Evolutionary conservation across 2,797 vertebrate species (phyloP), one percentile per base, ranked within the genome.

Genomic region (Brotula barbata): DNA sequence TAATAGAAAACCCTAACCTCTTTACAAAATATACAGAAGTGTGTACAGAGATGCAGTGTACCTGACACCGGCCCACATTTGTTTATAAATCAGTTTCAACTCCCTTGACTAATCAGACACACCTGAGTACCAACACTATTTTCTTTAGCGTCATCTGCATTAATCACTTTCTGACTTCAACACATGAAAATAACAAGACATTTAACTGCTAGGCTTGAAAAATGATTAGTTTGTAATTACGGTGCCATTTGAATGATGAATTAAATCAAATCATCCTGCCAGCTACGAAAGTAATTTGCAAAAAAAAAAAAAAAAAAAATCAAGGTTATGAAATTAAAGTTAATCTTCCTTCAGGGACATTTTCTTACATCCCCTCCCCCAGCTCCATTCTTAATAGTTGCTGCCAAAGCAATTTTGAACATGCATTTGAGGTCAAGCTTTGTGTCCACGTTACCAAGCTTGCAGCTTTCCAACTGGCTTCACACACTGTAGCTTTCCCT

Each of bases 211-310:
- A 7, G 53, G 42, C 41, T 56, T 51, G 23, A 60, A 51, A 55
- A 73, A 66, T 66, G 75, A 78, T 66, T 67, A 55, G 61, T 16
- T 14, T 43, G 60, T 68, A 71, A 74, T 76, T 53, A 72, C 22
- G 2, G 41, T 72, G 78, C 68, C 77, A 79, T 80, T 78, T 75
- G 59, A 68, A 48, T 63, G 36, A 72, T 43, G 34, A 54, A 71
- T 71, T 58, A 40, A 73, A 68, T 64, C 54, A 77, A 71, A 68
- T 68, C 55, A 72, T 44, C 43, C 41, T 45, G 54, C 51, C 61
- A 68, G 60, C 54, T 48, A 34, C 46, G 62, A 34, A 69, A 78
- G 75, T 80, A 48, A 68, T 73, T 31, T 37, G 67, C 59, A 72
- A 62, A 80, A 68, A 64, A 28, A 28, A 28, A 60, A 51, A 72